phyloP scores from a whole-genome alignment of 1,140 invertebrate genomes.

The Camponotus pennsylvanicus region DNA sequence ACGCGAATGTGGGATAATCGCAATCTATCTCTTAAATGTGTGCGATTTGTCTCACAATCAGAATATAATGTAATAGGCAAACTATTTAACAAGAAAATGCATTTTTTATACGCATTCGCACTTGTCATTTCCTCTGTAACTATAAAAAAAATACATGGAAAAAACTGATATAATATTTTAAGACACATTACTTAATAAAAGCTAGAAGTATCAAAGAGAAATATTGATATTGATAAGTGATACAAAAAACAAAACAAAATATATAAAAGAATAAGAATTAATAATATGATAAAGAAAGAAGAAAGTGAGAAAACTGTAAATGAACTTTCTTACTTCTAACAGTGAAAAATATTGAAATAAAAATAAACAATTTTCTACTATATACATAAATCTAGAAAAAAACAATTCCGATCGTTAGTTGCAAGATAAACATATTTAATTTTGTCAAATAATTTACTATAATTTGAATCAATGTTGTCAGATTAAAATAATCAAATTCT shows the following conservation, averaged over 20 bases:
- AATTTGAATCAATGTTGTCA: slow-evolving; percentile 9
- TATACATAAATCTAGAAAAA: not conserved
- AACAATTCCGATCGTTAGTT: not conserved
- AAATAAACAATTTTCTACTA: not conserved
- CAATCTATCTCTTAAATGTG: slow-evolving; percentile 63
- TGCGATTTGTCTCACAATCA: slow-evolving; percentile 59
- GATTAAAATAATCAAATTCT: not conserved
- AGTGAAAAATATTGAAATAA: not conserved
- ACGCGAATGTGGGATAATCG: slow-evolving; percentile 47
- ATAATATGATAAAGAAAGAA: not conserved
- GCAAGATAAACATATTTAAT: not conserved
- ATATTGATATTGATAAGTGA: not conserved
- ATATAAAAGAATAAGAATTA: not conserved
- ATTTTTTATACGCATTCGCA: slow-evolving; percentile 34
- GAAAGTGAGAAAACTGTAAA: not conserved
- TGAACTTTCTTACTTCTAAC: not conserved
- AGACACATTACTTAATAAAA: slow-evolving; percentile 4
- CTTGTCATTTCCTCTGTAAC: not conserved
- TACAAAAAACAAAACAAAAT: not conserved
- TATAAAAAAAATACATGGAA: not conserved
- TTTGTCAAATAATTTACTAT: not conserved
- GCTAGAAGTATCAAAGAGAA: not conserved
- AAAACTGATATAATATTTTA: not conserved
- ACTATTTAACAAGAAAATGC: slow-evolving; percentile 62
- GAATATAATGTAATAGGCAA: slow-evolving; percentile 66